Conservation (phyloP, 2,113 vertebrate species). For the Myrmecophaga tridactyla region DNA sequence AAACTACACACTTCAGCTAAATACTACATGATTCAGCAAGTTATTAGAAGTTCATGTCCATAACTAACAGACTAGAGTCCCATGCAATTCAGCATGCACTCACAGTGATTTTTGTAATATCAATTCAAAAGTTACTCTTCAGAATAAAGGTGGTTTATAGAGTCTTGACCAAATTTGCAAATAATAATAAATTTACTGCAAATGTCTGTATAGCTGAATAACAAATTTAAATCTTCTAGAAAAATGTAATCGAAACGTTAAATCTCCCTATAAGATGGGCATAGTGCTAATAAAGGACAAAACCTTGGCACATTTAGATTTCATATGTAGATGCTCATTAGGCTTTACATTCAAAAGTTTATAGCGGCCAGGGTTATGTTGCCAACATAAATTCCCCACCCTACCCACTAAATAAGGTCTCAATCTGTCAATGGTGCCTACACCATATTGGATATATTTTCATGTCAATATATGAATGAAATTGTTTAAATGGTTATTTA, state of each 20-base stretch:
- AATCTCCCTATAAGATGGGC: background rate
- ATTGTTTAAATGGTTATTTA: background rate
- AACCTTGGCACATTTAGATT: background rate
- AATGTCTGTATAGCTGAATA: background rate
- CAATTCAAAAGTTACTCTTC: background rate
- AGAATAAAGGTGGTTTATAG: background rate
- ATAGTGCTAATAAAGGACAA: background rate
- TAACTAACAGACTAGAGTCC: background rate
- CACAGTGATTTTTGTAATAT: background rate
- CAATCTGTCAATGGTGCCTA: background rate
- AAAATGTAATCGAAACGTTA: background rate
- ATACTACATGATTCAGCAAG: background rate
- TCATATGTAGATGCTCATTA: background rate
- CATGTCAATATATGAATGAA: background rate
- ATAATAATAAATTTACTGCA: background rate
- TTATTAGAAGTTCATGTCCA: background rate
- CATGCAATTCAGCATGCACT: background rate
- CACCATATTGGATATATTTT: background rate
- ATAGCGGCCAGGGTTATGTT: background rate
- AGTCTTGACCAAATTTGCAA: background rate
- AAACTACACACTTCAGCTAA: slow-evolving; percentile 16
- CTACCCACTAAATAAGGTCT: background rate
- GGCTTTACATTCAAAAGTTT: background rate
- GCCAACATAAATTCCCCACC: background rate
- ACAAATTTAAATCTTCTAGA: background rate